A percentile compares a stretch with the other conserved stretches of the same genome.
Evolutionary conservation across 2,113 vertebrate species (phyloP).

Genomic region (Peromyscus polionotus): DNA sequence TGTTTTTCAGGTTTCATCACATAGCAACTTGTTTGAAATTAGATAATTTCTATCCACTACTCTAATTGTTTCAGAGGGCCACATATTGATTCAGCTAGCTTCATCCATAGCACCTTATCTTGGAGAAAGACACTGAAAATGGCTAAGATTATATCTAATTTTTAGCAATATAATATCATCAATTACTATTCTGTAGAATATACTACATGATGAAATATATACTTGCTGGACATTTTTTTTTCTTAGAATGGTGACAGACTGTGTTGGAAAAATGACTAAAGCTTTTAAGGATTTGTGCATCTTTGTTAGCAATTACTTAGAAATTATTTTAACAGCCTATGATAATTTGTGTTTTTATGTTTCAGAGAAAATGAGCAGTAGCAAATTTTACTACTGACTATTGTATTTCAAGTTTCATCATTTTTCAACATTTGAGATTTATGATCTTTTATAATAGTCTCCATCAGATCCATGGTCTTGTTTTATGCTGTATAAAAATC

Average conservation of each 20-base stretch:
- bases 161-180: background rate
- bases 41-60: background rate
- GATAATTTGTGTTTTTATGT: background rate
- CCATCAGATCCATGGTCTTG: slow-evolving; percentile 54
- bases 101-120: background rate
- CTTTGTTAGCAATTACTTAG: slow-evolving; percentile 62
- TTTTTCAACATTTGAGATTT: slow-evolving; percentile 57
- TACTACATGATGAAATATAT: background rate
- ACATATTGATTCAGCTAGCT: background rate
- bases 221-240: background rate
- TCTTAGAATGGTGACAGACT: background rate
- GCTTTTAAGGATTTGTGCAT: slow-evolving; percentile 17
- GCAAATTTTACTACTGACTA: slow-evolving; percentile 61
- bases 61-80: background rate
- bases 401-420: slow-evolving; percentile 41
- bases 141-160: background rate
- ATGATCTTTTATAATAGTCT: slow-evolving; percentile 45
- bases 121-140: slow-evolving; percentile 7
- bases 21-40: background rate
- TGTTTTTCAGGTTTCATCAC: background rate
- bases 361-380: background rate
- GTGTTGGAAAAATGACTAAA: background rate
- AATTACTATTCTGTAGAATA: background rate
- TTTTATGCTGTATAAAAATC: slow-evolving; percentile 72
- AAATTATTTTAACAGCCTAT: slow-evolving; percentile 30